Percentiles rank a stretch among this genome's conserved stretches.
phyloP scores from a whole-genome alignment of 2,888 invertebrate species.

The Ptycholaimellus sp. region DNA sequence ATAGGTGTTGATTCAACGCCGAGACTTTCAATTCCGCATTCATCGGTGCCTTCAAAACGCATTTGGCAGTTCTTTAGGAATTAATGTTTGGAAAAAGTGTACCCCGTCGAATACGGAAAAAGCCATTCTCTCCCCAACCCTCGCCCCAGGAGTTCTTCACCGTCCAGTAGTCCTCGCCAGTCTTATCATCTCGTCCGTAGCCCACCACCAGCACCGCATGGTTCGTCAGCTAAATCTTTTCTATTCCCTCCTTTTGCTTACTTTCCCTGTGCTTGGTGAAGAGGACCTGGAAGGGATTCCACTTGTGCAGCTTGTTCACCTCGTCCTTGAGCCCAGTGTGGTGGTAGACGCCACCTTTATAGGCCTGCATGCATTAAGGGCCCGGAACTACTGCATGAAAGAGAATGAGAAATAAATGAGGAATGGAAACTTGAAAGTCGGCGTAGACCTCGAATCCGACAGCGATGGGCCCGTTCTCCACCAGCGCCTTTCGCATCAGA shows the following conservation, averaged over 20 bases:
- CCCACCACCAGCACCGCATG: slow-evolving; percentile 33
- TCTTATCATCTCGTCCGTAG: slow-evolving; percentile 27
- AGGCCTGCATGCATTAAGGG: too few species aligned
- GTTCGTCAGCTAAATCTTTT: slow-evolving; percentile 30
- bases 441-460: slow-evolving; percentile 31
- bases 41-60: too few species aligned
- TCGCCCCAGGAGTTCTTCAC: slow-evolving; percentile 28
- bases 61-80: too few species aligned
- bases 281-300: slow-evolving; percentile 28
- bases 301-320: slow-evolving; percentile 10
- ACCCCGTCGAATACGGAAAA: slow-evolving; percentile 17
- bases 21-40: slow-evolving; percentile 27
- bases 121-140: slow-evolving; percentile 21
- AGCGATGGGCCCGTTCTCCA: slow-evolving; percentile 30
- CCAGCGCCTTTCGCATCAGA: slow-evolving; percentile 29
- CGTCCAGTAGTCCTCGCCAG: slow-evolving; percentile 27
- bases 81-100: too few species aligned
- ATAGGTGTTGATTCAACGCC: slow-evolving; percentile 20
- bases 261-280: too few species aligned
- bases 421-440: too few species aligned
- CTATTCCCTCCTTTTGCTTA: too few species aligned
- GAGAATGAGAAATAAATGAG: too few species aligned
- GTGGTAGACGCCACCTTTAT: slow-evolving; percentile 29
- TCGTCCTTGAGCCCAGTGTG: slow-evolving; percentile 19
- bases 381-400: too few species aligned